phyloP scores from a whole-genome alignment of 2,113 vertebrate genomes.

The Antennarius striatus region DNA sequence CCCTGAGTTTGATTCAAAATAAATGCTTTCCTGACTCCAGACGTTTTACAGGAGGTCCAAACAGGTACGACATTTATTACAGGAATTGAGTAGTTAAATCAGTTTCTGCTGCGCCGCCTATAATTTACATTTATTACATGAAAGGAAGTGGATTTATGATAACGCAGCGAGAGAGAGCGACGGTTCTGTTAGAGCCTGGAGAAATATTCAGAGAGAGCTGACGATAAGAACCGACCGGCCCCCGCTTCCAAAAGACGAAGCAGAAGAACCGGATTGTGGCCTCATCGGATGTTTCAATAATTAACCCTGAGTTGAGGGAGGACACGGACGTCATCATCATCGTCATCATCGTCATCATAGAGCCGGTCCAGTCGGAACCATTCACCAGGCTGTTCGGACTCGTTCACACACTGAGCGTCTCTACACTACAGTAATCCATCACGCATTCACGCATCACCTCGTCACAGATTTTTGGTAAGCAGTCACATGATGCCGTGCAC shows the following conservation, averaged over 20 bases:
- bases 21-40: not conserved
- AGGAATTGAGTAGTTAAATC: constrained; percentile 2
- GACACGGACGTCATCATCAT: constrained; percentile 1
- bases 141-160: constrained; percentile 23
- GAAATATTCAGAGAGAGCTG: constrained; percentile 7
- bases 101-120: constrained; percentile 2
- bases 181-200: constrained; percentile 19
- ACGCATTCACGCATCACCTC: too few relatives aligned
- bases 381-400: too few relatives aligned
- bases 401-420: too few relatives aligned
- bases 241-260: constrained; percentile 6
- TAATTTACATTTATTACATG: constrained; percentile 33
- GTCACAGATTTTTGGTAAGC: too few relatives aligned
- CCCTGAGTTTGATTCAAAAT: not conserved
- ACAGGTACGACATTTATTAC: constrained; percentile 29
- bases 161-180: not conserved
- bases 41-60: constrained; percentile 16
- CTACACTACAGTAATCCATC: too few relatives aligned
- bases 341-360: not conserved
- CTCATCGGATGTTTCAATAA: constrained; percentile 12
- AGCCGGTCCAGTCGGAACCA: too few relatives aligned
- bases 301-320: constrained; percentile 12
- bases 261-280: constrained; percentile 13
- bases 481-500: too few relatives aligned
- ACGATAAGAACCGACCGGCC: constrained; percentile 8